Conservation (phyloP, 1,140 invertebrate species). For the Hylaeus anthracinus region DNA sequence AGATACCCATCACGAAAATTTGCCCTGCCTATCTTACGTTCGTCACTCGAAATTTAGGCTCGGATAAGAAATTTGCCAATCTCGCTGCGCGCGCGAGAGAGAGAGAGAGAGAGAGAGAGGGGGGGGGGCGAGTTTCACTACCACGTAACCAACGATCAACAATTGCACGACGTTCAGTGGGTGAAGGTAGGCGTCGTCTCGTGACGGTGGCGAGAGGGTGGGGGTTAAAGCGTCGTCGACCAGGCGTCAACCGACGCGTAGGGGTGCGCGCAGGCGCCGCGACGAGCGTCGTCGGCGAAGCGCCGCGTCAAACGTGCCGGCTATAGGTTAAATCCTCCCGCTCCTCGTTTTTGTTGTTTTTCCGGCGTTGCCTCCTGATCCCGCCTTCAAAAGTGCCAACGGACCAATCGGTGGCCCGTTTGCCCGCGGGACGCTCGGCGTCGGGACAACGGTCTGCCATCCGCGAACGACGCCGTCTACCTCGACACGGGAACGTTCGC, state of each 20-base stretch:
- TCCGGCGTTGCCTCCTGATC: conserved; percentile 80
- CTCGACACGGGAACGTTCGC: conserved; percentile 19
- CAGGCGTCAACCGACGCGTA: conserved; percentile 48
- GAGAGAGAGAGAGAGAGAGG: conserved; percentile 7
- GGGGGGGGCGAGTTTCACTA: conserved; percentile 25
- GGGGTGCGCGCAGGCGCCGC: conserved; percentile 68
- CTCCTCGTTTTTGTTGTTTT: conserved; percentile 78
- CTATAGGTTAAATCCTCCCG: conserved; percentile 81
- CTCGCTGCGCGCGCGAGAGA: not conserved
- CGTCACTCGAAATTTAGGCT: no score
- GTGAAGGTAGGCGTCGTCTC: conserved; percentile 59
- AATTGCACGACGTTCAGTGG: conserved; percentile 66
- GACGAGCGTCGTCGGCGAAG: conserved; percentile 56
- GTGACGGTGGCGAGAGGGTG: conserved; percentile 41
- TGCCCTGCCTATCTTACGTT: no score
- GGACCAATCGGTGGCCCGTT: conserved; percentile 75
- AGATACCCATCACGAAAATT: no score
- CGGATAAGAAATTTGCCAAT: no score
- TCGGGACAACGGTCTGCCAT: conserved; percentile 22
- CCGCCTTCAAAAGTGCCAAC: conserved; percentile 80
- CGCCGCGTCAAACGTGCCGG: conserved; percentile 78
- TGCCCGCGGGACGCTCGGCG: conserved; percentile 50
- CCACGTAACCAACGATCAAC: conserved; percentile 73
- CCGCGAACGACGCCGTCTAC: conserved; percentile 32
- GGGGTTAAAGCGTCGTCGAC: conserved; percentile 46